phyloP scores from a whole-genome alignment of 2,888 invertebrate species.

The Eilema sororculum region DNA sequence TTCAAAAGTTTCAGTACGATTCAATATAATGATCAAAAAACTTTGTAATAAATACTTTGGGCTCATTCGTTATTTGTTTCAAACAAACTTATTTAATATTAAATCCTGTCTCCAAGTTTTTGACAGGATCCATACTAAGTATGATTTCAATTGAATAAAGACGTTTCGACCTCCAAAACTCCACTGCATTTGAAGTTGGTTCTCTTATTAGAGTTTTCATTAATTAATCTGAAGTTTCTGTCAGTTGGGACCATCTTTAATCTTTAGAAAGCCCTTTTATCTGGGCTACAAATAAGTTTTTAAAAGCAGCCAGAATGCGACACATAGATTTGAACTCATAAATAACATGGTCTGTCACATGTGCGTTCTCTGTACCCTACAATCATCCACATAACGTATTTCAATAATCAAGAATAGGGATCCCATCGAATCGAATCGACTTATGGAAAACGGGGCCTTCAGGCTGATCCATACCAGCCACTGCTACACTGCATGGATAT shows the following conservation, averaged over 20 bases:
- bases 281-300: neutral
- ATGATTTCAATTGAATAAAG: neutral
- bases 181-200: neutral
- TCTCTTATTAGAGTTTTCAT: neutral
- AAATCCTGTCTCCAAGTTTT: neutral
- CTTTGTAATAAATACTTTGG: conserved; percentile 46
- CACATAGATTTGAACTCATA: no score
- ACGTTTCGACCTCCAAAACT: neutral
- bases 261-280: neutral
- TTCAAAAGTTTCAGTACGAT: conserved; percentile 42
- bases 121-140: neutral
- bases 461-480: no score
- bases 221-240: neutral
- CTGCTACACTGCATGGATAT: no score
- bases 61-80: conserved; percentile 4
- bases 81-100: conserved; percentile 1
- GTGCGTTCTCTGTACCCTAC: neutral
- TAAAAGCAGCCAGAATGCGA: neutral
- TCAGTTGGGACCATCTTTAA: neutral
- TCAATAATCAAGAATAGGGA: neutral
- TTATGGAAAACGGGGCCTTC: no score
- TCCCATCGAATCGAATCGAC: no score
- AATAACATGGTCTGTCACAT: neutral
- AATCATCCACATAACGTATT: neutral
- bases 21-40: conserved; percentile 44